Evolutionary conservation across 37 sponge, comb jelly and placozoan genomes (phyloP).

Genomic region (Halichondria panicea): DNA sequence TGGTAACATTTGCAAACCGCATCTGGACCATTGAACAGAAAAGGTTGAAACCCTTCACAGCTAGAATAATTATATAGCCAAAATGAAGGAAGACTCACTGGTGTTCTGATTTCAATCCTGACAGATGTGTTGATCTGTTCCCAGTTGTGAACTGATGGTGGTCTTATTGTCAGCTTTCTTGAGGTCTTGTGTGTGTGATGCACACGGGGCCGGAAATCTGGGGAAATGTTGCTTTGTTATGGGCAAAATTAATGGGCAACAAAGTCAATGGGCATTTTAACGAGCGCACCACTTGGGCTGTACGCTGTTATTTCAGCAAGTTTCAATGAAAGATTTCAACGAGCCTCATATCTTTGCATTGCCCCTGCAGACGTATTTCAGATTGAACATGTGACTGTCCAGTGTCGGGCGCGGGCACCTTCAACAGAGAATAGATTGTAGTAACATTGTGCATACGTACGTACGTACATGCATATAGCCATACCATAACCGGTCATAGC

Average conservation of each 20-base stretch:
- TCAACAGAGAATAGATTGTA: too few species aligned
- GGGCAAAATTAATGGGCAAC: too few species aligned
- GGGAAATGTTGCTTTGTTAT: too few species aligned
- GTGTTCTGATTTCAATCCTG: too few species aligned
- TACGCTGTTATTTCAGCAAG: too few species aligned
- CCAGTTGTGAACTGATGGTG: constrained; percentile 35
- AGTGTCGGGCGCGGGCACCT: too few species aligned
- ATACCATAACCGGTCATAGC: constrained; percentile 69
- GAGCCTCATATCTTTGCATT: constrained; percentile 62
- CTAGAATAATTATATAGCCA: too few species aligned
- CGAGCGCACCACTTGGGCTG: too few species aligned
- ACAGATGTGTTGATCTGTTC: constrained; percentile 34
- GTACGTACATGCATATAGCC: constrained; percentile 51
- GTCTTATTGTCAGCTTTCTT: constrained; percentile 56
- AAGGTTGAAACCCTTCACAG: too few species aligned
- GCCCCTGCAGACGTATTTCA: constrained; percentile 84
- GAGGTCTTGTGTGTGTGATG: constrained; percentile 33
- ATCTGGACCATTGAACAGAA: constrained; percentile 72
- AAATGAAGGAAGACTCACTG: too few species aligned
- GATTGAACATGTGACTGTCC: constrained; percentile 66
- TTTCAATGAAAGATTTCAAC: constrained; percentile 71
- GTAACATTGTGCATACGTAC: too few species aligned
- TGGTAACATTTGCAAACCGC: constrained; percentile 52
- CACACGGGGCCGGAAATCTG: constrained; percentile 24
- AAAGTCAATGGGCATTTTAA: too few species aligned